Percentiles rank a stretch among this genome's conserved stretches.
Evolutionary conservation across 2,888 invertebrate genomes (phyloP).

Genomic region (Melanargia galathea): DNA sequence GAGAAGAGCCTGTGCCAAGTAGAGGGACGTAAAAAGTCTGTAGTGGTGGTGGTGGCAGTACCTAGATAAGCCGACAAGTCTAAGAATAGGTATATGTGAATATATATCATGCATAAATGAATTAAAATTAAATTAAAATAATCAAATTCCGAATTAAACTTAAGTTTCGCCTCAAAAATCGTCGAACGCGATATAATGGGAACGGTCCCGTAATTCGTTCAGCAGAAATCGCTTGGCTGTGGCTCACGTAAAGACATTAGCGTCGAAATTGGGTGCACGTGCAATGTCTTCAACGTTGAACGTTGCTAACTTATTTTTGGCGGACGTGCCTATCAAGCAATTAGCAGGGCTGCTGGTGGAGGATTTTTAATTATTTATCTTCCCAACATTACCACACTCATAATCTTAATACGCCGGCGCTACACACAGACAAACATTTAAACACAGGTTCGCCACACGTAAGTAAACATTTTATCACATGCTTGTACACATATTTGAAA

Average conservation of each 20-base stretch:
- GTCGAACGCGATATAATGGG: constrained; percentile 23
- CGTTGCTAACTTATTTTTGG: constrained; percentile 31
- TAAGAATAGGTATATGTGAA: too few species aligned
- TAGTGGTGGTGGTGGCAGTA: too few species aligned
- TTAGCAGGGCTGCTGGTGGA: constrained; percentile 1
- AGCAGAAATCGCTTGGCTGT: constrained; percentile 20
- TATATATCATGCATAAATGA: too few species aligned
- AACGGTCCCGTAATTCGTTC: constrained; percentile 20
- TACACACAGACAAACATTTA: too few species aligned
- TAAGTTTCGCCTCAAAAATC: constrained; percentile 7
- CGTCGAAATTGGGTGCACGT: constrained; percentile 38
- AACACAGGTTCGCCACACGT: too few species aligned
- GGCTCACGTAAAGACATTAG: constrained; percentile 39
- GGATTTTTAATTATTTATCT: constrained; percentile 9
- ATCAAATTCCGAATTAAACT: background rate
- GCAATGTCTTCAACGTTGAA: constrained; percentile 26
- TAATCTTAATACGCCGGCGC: background rate
- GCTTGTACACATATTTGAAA: too few species aligned
- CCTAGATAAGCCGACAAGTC: too few species aligned
- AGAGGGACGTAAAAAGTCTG: too few species aligned
- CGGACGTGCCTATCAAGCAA: constrained; percentile 27
- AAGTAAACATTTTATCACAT: too few species aligned
- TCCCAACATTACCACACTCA: background rate
- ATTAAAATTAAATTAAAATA: background rate
- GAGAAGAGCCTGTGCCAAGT: too few species aligned